phyloP scores from a whole-genome alignment of 2,797 vertebrate genomes.

The Hippoglossus hippoglossus region DNA sequence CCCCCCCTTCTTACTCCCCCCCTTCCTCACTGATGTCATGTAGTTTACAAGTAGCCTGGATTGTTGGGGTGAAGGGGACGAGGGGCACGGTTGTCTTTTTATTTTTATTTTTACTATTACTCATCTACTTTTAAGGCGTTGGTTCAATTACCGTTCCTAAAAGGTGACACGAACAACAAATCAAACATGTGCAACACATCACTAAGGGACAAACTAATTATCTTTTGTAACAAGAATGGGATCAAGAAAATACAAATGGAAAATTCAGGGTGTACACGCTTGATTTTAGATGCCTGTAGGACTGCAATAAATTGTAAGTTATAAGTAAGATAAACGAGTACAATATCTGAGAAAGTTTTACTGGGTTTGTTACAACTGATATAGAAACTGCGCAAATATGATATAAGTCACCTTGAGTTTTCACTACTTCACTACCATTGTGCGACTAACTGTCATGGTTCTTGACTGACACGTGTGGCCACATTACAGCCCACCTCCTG shows the following conservation, averaged over 20 bases:
- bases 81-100: neutral
- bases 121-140: neutral
- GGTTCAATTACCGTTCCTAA: neutral
- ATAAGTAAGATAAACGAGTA: neutral
- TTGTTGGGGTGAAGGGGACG: constrained; percentile 19
- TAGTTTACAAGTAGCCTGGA: constrained; percentile 72
- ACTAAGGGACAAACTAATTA: too few species aligned
- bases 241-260: too few species aligned
- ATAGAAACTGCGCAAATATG: too few species aligned
- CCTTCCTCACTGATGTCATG: constrained; percentile 83
- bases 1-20: constrained; percentile 59
- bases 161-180: neutral
- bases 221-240: too few species aligned
- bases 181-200: too few species aligned
- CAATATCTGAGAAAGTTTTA: too few species aligned
- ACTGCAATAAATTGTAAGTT: neutral
- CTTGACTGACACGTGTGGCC: constrained; percentile 48
- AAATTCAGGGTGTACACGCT: too few species aligned
- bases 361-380: too few species aligned
- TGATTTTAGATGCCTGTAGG: neutral
- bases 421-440: constrained; percentile 9
- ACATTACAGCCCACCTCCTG: constrained; percentile 49
- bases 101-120: neutral
- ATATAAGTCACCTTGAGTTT: neutral
- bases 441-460: neutral